These are phyloP conservation scores for Eutolmus rufibarbis DNA, from an alignment of 2,888 invertebrate species.

Conservation along the genomic window DNA sequence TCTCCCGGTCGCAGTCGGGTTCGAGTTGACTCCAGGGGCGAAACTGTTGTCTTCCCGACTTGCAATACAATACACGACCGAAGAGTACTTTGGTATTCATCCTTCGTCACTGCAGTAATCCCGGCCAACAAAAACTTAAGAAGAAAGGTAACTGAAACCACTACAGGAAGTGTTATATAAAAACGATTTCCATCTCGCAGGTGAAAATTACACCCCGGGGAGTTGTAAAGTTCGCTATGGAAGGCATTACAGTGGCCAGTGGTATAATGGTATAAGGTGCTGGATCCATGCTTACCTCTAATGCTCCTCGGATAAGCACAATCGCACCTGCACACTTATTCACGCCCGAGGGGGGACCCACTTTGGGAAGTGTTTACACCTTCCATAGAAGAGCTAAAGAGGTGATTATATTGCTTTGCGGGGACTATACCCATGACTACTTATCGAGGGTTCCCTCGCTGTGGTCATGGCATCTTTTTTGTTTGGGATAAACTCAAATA, in stretches of 20 bases:
- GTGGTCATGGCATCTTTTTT: constrained; percentile 5
- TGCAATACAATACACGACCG: constrained; percentile 1
- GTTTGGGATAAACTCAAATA: constrained; percentile 12
- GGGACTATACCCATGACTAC: constrained; percentile 17
- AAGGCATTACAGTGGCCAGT: constrained; percentile 34
- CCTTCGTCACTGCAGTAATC: constrained; percentile 41
- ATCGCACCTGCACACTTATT: constrained; percentile 29
- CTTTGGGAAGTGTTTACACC: constrained; percentile 35
- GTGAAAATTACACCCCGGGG: constrained; percentile 41
- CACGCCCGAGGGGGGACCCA: neutral
- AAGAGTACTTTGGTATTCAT: constrained; percentile 31
- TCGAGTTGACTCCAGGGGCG: neutral
- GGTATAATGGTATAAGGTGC: constrained; percentile 5
- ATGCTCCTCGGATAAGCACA: constrained; percentile 21
- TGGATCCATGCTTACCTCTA: constrained; percentile 11
- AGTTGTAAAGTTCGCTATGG: constrained; percentile 36
- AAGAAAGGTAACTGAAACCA: constrained; percentile 29
- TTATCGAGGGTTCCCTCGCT: neutral
- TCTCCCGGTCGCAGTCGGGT: neutral
- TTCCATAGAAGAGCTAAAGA: constrained; percentile 35
- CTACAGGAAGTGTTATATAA: constrained; percentile 42
- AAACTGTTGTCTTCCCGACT: neutral
- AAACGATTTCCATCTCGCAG: constrained; percentile 40
- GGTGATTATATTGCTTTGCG: constrained; percentile 39
- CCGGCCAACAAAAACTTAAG: constrained; percentile 31